phyloP scores from a whole-genome alignment of 2,797 vertebrate species.

The Mallotus villosus region DNA sequence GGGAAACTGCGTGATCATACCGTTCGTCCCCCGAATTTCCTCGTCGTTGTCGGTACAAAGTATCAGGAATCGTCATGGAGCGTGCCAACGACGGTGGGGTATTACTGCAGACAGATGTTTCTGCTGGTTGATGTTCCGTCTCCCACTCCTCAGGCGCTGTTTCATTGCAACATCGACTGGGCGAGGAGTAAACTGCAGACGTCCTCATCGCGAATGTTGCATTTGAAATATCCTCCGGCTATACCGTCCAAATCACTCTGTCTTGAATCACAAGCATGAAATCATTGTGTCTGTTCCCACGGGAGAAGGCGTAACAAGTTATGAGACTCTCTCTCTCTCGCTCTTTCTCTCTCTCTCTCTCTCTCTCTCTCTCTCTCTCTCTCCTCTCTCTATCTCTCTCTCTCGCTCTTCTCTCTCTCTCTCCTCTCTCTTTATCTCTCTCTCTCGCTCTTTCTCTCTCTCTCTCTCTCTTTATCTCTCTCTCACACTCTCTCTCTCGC shows the following conservation, averaged over 20 bases:
- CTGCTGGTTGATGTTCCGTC: constrained; percentile 13
- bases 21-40: constrained; percentile 1
- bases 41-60: constrained; percentile 23
- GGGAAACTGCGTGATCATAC: constrained; percentile 2
- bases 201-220: constrained; percentile 13
- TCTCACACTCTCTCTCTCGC: neutral
- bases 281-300: neutral
- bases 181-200: constrained; percentile 6
- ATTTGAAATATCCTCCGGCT: neutral
- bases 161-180: constrained; percentile 2
- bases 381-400: neutral
- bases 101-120: constrained; percentile 4
- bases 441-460: neutral
- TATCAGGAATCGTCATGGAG: constrained; percentile 31
- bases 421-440: constrained; percentile 1
- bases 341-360: neutral
- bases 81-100: constrained; percentile 16
- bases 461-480: neutral
- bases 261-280: neutral
- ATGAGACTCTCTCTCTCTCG: neutral
- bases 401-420: too few species aligned
- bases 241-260: neutral
- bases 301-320: too few species aligned
- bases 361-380: neutral
- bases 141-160: constrained; percentile 1